Base-by-base conservation (phyloP, 2,888 invertebrate species). In the Belgica antarctica region DNA sequence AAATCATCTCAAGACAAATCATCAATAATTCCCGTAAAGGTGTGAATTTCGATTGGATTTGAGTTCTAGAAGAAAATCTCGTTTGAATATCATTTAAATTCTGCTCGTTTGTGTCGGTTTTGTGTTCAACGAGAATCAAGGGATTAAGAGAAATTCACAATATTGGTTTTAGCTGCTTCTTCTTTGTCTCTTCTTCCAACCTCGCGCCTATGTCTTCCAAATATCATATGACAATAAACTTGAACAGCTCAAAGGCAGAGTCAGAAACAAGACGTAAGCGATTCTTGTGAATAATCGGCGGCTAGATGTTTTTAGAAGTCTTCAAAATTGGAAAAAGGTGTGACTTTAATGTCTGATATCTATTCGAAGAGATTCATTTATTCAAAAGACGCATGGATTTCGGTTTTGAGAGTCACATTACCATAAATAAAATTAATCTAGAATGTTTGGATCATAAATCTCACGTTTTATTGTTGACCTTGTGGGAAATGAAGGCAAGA, bases 1-100 rank as follows among this genome's bases (percentile, higher is more conserved):
- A 28, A 28, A 4, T 62, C n/a, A n/a, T n/a, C n/a, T 15, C 17
- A n/a, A 24, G 12, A 62, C 15, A 12, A 62, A 31, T 62, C 62
- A 62, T 62, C 62, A 62, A 62, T 62, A 62, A 62, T 62, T 62
- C 28, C 10, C 15, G 57, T 27, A 28, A 62, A 62, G 62, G 62
- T 62, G 62, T 62, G 62, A 62, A 62, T 62, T 28, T 62, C 28
- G 62, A 28, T 62, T 28, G 62, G 19, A 10, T 2, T 62, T 62
- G 10, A 31, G 12, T 12, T 31, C 7, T 31, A 12, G 34, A 12
- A 31, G 34, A 31, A 31, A 31, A 31, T n/a, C n/a, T n/a, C n/a
- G n/a, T n/a, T n/a, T n/a, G n/a, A n/a, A n/a, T n/a, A n/a, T n/a
- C 34, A 31, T 31, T 46, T 46, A 46, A 15, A 57, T 46, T 46